Evolutionary conservation across 2,888 invertebrate species (phyloP).

Genomic region (Temnothorax rugatulus): DNA sequence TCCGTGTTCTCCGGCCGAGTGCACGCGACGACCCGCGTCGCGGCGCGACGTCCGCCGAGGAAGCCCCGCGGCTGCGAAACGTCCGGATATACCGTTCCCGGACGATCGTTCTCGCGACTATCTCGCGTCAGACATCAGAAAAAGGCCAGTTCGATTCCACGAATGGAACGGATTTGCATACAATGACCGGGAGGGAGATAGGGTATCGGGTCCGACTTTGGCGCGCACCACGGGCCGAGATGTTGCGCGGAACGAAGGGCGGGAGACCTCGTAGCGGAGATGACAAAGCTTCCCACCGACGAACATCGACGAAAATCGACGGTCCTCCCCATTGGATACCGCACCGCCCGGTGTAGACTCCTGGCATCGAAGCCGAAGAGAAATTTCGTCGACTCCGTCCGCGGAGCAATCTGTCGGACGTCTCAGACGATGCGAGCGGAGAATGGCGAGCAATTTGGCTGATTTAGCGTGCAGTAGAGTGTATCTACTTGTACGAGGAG

Average conservation of each 20-base stretch:
- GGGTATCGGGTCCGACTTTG: constrained; percentile 68
- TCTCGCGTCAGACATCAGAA: constrained; percentile 84
- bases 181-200: constrained; percentile 83
- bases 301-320: constrained; percentile 67
- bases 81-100: constrained; percentile 67
- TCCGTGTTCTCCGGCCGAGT: neutral
- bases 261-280: constrained; percentile 66
- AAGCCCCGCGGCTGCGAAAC: constrained; percentile 68
- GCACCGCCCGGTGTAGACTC: constrained; percentile 29
- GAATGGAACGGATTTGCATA: constrained; percentile 84
- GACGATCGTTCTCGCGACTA: constrained; percentile 79
- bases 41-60: constrained; percentile 56
- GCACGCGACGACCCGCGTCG: constrained; percentile 33
- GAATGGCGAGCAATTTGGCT: constrained; percentile 60
- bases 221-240: constrained; percentile 61
- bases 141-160: constrained; percentile 83
- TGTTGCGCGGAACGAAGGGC: constrained; percentile 39
- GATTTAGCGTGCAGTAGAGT: constrained; percentile 23
- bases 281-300: constrained; percentile 78
- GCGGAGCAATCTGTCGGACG: constrained; percentile 67
- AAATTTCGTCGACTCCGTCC: constrained; percentile 60
- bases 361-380: neutral
- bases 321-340: constrained; percentile 58
- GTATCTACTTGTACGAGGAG: constrained; percentile 10
- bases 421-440: constrained; percentile 27